Evolutionary conservation across 2,113 vertebrate species (phyloP), one percentile per base, ranked within the genome.

Genomic region (Phalacrocorax aristotelis): DNA sequence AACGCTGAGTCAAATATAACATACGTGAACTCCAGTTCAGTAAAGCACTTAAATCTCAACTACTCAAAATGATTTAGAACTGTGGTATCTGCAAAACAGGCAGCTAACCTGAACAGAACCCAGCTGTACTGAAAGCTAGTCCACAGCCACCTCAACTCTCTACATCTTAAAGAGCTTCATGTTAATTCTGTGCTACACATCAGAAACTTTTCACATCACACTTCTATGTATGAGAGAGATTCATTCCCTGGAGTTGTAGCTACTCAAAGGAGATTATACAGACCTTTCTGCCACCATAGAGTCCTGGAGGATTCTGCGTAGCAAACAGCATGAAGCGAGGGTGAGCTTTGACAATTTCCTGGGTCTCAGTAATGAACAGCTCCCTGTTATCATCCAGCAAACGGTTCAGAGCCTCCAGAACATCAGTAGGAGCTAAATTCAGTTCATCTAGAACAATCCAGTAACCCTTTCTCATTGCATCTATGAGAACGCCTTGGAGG

Each of bases 241-340:
- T 61, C 2, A 68, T 7, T 30, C 51, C 23, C 26, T 15, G 2
- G 38, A 54, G 15, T 15, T 2, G 2, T 6, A 83, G 75, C 14
- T 64, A 93, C 58, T 15, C 42, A 79, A 75, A 86, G 18, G 6
- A 25, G 64, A 74, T 11, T 11, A 27, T 19, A 97, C 92, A 51
- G 89, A 99, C 99, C 99, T 99, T 99, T 96, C 99, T 98, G 71
- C 99, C 99, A 25, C 99, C 99, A 36, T 99, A 99, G 52, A 99
- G 98, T 36, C 99, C 99, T 46, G 99, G 99, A 32, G 99, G 99
- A 90, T 99, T 99, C 95, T 99, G 99, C 17, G 99, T 99, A 40
- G 99, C 99, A 97, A 99, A 99, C 44, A 99, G 98, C 99, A 99
- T 99, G 96, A 99, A 99, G 51, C 98, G 98, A 81, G 99, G 99